Percentiles rank a stretch among this genome's conserved stretches.
Evolutionary conservation across 1,140 invertebrate species (phyloP).

Genomic region (Frieseomelitta varia): DNA sequence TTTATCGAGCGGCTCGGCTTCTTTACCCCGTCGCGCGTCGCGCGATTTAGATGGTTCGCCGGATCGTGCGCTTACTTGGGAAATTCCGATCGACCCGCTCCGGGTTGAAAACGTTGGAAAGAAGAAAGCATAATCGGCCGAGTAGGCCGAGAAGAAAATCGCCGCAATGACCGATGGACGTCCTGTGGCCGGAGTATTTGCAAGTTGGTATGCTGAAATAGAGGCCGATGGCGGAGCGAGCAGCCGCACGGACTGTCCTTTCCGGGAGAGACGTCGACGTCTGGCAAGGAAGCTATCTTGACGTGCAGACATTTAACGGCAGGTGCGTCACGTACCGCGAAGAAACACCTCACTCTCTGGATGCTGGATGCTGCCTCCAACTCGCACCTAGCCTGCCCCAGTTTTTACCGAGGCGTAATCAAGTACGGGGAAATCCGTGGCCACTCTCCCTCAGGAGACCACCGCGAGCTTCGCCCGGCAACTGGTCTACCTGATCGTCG

Average conservation of each 20-base stretch:
- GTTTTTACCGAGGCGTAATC: constrained; percentile 64
- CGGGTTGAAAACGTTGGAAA: background rate
- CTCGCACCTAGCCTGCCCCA: constrained; percentile 62
- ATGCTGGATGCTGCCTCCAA: constrained; percentile 48
- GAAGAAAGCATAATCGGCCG: constrained; percentile 15
- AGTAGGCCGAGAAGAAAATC: constrained; percentile 15
- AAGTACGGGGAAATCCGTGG: constrained; percentile 65
- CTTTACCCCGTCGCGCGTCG: background rate
- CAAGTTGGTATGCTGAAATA: constrained; percentile 47
- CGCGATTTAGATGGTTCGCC: background rate
- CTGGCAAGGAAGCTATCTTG: constrained; percentile 34
- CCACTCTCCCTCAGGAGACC: constrained; percentile 66
- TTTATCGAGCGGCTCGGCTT: background rate
- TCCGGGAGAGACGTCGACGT: constrained; percentile 37
- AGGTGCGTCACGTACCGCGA: constrained; percentile 66
- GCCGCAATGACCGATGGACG: constrained; percentile 6
- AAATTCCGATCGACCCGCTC: background rate
- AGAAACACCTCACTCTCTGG: constrained; percentile 62
- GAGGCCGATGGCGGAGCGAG: constrained; percentile 1
- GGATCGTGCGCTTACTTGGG: background rate
- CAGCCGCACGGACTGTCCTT: constrained; percentile 15
- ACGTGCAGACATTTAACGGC: constrained; percentile 53
- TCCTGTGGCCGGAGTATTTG: constrained; percentile 25
- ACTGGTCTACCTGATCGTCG: constrained; percentile 44
- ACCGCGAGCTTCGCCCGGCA: constrained; percentile 8